Evolutionary conservation across 2,113 vertebrate genomes (phyloP), one percentile per base, ranked within the genome.

Genomic region (Calyptomena viridis): DNA sequence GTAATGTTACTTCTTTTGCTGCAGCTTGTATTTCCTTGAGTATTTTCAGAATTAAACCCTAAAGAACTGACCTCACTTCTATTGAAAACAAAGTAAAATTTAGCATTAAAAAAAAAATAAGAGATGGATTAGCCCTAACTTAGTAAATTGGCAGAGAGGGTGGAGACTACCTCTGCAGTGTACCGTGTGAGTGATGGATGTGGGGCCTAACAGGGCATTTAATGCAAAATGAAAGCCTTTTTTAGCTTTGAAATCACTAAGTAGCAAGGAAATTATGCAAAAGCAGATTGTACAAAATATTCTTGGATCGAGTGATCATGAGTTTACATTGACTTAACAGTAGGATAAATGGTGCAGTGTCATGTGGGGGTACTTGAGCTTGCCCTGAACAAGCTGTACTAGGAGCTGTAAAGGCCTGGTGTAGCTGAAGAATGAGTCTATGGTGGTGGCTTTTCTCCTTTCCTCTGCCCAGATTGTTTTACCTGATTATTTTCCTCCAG

Each of bases 251-350:
- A 46, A 84, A 89, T 93, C 14, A 78, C 76, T 86, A 55, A 87
- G 44, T 52, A 90, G 86, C 86, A 84, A 80, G 68, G 68, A 90
- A 90, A 86, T 90, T 52, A 90, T 87, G 80, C 72, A 90, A 67
- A 92, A 95, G 76, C 5, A 2, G 95, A 90, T 92, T 89, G 90
- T 78, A 92, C 64, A 88, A 87, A 88, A 71, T 89, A 89, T 87
- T 75, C 91, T 89, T 90, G 95, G 91, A 94, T 97, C 86, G 74
- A 96, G 68, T 55, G 72, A 89, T 95, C 89, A 75, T 78, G 96
- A 93, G 95, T 93, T 93, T 93, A 84, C 47, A 22, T 67, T 93
- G 93, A 86, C 14, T 93, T 84, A 86, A 37, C 67, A 62, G 86
- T 23, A n/a, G 56, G 63, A 76, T 86, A 83, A 95, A 84, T 84